Conservation (phyloP, 2,888 invertebrate species). For the Brachyptera putata region DNA sequence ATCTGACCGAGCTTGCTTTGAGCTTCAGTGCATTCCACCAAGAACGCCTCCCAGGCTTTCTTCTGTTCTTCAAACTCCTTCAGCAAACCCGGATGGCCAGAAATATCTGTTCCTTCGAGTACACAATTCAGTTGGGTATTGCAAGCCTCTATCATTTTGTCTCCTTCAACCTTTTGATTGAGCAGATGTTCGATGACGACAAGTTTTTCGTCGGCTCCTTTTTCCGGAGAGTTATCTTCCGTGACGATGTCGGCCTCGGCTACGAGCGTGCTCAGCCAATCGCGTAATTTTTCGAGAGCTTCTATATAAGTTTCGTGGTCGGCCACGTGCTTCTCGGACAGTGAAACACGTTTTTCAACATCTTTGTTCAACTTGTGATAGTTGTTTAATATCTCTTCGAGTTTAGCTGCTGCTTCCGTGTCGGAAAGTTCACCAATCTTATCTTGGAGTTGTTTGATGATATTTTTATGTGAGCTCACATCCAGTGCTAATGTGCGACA, state of each 20-base stretch:
- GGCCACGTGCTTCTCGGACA: conserved; percentile 65
- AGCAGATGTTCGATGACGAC: conserved; percentile 70
- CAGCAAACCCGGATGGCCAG: conserved; percentile 68
- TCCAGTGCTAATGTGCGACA: conserved; percentile 80
- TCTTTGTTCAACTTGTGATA: conserved; percentile 65
- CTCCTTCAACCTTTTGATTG: conserved; percentile 67
- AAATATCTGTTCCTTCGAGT: conserved; percentile 69
- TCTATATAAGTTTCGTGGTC: conserved; percentile 81
- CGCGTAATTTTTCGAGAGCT: conserved; percentile 75
- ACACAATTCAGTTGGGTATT: conserved; percentile 67
- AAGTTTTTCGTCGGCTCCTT: conserved; percentile 71
- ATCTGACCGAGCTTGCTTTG: conserved; percentile 69
- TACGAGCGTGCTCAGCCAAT: conserved; percentile 74
- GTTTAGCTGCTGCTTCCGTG: conserved; percentile 69
- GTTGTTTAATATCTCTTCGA: conserved; percentile 66
- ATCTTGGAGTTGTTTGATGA: conserved; percentile 77
- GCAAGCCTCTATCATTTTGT: conserved; percentile 64
- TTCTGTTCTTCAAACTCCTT: conserved; percentile 71
- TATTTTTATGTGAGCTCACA: conserved; percentile 77
- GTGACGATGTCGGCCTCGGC: conserved; percentile 73
- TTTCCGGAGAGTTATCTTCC: conserved; percentile 74
- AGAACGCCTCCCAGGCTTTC: conserved; percentile 69
- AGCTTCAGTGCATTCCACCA: conserved; percentile 64
- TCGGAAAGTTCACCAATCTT: conserved; percentile 64
- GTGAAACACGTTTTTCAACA: conserved; percentile 60